A percentile compares a stretch with the other conserved stretches of the same genome.
phyloP scores from a whole-genome alignment of 2,797 vertebrate genomes.

The Halcyon chelicuti region DNA sequence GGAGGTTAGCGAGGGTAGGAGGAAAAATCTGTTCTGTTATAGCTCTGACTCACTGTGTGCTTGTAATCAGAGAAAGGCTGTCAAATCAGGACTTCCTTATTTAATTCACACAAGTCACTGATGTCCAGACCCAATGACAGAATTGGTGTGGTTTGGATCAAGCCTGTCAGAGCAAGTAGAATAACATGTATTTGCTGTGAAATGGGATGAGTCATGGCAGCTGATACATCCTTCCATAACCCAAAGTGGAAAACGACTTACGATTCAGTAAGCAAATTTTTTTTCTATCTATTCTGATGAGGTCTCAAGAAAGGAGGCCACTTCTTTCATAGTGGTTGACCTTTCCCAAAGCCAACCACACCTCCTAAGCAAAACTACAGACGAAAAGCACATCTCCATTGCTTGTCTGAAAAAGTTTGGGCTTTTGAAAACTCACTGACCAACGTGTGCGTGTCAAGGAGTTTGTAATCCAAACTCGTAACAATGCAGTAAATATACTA shows the following conservation, averaged over 20 bases:
- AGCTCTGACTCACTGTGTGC: constrained; percentile 35
- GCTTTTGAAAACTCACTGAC: neutral
- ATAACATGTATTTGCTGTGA: neutral
- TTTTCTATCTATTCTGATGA: neutral
- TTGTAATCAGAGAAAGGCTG: constrained; percentile 3
- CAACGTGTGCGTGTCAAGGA: neutral
- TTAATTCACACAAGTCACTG: constrained; percentile 2
- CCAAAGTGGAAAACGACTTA: neutral
- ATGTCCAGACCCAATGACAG: neutral
- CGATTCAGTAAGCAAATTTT: neutral
- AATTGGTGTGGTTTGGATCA: neutral
- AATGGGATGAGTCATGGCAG: neutral
- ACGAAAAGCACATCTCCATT: neutral
- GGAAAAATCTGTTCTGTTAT: constrained; percentile 35
- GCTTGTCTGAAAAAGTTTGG: neutral
- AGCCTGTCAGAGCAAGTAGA: neutral
- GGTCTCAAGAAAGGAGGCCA: neutral
- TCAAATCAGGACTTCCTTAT: neutral
- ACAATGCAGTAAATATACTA: neutral
- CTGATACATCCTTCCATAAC: neutral
- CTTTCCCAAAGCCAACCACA: neutral
- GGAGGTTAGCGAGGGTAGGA: neutral
- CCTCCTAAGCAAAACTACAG: neutral
- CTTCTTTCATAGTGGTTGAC: neutral
- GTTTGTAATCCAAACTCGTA: neutral